Evolutionary conservation across 2,888 invertebrate genomes (phyloP).

Genomic region (Cerceris rybyensis): DNA sequence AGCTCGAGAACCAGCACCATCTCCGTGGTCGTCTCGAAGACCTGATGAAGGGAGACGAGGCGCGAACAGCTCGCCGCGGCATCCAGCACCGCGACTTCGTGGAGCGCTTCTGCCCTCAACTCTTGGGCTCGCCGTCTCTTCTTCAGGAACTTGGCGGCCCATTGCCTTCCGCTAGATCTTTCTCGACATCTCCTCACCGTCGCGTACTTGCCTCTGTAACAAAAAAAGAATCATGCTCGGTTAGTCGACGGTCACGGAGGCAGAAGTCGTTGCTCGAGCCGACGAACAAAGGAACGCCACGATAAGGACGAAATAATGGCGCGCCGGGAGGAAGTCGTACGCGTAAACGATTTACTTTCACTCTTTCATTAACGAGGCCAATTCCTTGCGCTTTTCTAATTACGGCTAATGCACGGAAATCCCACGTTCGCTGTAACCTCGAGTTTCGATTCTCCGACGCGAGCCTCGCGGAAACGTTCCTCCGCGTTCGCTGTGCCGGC

Average conservation of each 20-base stretch:
- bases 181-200: conserved; percentile 96
- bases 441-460: conserved; percentile 8
- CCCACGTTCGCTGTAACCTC: not conserved
- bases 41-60: conserved; percentile 84
- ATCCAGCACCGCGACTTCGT: conserved; percentile 84
- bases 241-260: not conserved
- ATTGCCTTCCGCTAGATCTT: conserved; percentile 92
- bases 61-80: conserved; percentile 83
- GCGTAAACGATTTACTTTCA: conserved; percentile 54
- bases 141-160: conserved; percentile 98
- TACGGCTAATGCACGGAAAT: conserved; percentile 21
- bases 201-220: conserved; percentile 97
- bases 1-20: conserved; percentile 85
- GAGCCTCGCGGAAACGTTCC: not conserved
- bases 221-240: conserved; percentile 2
- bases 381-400: conserved; percentile 39
- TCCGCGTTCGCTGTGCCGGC: not conserved
- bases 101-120: conserved; percentile 83
- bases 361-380: conserved; percentile 32
- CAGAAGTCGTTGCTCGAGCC: not conserved
- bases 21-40: conserved; percentile 84
- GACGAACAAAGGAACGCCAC: not conserved
- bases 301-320: conserved; percentile 37
- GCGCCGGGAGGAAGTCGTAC: conserved; percentile 42
- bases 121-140: conserved; percentile 92